Conservation (phyloP, 2,113 vertebrate genomes). For the Epinephelus moara region DNA sequence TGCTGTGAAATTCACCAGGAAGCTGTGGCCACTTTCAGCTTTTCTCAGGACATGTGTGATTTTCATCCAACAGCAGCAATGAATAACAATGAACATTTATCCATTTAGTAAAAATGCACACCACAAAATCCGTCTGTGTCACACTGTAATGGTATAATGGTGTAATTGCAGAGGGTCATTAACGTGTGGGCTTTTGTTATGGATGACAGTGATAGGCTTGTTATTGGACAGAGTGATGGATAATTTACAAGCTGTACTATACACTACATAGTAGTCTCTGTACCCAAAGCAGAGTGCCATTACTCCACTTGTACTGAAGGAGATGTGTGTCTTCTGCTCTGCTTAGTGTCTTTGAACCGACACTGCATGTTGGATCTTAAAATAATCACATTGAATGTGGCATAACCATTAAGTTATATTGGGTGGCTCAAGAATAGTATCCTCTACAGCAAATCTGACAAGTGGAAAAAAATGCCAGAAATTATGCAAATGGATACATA, state of each 20-base stretch:
- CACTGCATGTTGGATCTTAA: neutral
- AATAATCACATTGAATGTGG: neutral
- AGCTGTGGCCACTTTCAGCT: neutral
- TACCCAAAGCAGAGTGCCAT: neutral
- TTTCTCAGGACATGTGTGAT: neutral
- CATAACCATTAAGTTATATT: too few species aligned
- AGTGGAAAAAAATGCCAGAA: neutral
- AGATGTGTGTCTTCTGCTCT: neutral
- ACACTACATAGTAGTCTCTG: neutral
- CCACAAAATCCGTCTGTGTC: constrained; percentile 31
- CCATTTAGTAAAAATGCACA: constrained; percentile 9
- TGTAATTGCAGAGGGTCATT: constrained; percentile 41
- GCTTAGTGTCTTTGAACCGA: neutral
- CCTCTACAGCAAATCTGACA: neutral
- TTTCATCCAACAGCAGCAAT: constrained; percentile 1
- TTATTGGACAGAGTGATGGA: constrained; percentile 28
- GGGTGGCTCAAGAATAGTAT: neutral
- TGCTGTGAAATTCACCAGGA: neutral
- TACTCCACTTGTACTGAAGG: neutral
- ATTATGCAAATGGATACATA: neutral
- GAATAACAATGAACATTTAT: constrained; percentile 19
- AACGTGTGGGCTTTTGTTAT: constrained; percentile 24
- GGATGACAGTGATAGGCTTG: constrained; percentile 26
- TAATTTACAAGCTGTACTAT: constrained; percentile 14
- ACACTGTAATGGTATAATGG: constrained; percentile 21